Evolutionary conservation across 2,797 vertebrate genomes (phyloP).

Genomic region (Aulostomus chinensis): DNA sequence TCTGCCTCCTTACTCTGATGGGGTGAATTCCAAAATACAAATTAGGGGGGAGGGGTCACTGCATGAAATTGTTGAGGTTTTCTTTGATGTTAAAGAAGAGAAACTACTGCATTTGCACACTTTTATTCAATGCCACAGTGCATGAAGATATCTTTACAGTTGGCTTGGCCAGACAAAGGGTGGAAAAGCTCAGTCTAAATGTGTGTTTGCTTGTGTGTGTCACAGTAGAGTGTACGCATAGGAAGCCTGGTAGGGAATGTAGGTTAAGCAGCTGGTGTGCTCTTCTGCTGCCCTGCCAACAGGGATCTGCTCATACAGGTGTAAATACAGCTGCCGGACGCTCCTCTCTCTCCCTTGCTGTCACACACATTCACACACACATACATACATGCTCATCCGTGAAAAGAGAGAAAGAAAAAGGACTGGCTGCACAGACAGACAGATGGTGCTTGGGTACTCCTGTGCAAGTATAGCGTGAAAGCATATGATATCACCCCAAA

Average conservation of each 20-base stretch:
- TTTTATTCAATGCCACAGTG: slow-evolving; percentile 21
- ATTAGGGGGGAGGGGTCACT: slow-evolving; percentile 1
- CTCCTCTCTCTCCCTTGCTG: slow-evolving; percentile 66
- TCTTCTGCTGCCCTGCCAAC: slow-evolving; percentile 79
- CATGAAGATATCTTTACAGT: slow-evolving; percentile 2
- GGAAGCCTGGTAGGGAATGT: slow-evolving; percentile 52
- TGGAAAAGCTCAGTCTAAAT: slow-evolving; percentile 7
- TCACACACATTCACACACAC: slow-evolving; percentile 2
- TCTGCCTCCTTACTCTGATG: slow-evolving; percentile 21
- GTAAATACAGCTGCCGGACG: slow-evolving; percentile 90
- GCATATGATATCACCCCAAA: slow-evolving; percentile 65
- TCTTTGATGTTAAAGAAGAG: slow-evolving; percentile 30
- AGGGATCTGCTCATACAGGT: slow-evolving; percentile 90
- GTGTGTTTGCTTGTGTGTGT: slow-evolving; percentile 23
- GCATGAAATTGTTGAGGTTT: too few species aligned
- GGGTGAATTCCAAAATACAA: slow-evolving; percentile 11
- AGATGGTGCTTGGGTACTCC: slow-evolving; percentile 86
- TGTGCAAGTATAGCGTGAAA: slow-evolving; percentile 75
- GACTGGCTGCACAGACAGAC: slow-evolving; percentile 77
- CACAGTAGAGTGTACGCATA: slow-evolving; percentile 42
- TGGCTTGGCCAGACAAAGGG: slow-evolving; percentile 14
- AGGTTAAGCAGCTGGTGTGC: slow-evolving; percentile 87
- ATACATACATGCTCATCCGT: not conserved
- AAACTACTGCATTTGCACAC: slow-evolving; percentile 31
- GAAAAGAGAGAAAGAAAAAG: slow-evolving; percentile 6